Evolutionary conservation across 2,888 invertebrate genomes (phyloP).

Genomic region (Tillus elongatus): DNA sequence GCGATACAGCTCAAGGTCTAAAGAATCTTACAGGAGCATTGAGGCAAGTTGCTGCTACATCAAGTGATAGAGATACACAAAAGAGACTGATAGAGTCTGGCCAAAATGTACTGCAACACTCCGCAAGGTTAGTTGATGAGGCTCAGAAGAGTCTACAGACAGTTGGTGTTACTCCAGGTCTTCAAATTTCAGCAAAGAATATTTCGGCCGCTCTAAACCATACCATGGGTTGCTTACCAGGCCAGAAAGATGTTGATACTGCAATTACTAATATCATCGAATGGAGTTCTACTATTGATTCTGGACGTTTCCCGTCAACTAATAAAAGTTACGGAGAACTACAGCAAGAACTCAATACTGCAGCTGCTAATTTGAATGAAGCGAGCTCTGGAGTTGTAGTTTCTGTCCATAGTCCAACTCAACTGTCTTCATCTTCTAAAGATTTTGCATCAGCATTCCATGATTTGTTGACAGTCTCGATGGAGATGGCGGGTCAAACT

Average conservation of each 20-base stretch:
- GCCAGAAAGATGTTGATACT: slow-evolving; percentile 88
- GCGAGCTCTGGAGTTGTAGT: slow-evolving; percentile 77
- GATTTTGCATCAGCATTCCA: slow-evolving; percentile 72
- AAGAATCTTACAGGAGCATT: slow-evolving; percentile 57
- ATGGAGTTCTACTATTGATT: slow-evolving; percentile 61
- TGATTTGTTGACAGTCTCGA: slow-evolving; percentile 65
- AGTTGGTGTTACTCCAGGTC: slow-evolving; percentile 54
- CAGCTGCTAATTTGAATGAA: slow-evolving; percentile 75
- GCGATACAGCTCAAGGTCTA: slow-evolving; percentile 70
- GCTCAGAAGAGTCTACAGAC: slow-evolving; percentile 66
- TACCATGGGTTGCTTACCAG: slow-evolving; percentile 80
- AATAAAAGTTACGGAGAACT: slow-evolving; percentile 68
- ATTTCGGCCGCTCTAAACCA: slow-evolving; percentile 52
- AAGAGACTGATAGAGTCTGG: slow-evolving; percentile 58
- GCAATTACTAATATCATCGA: slow-evolving; percentile 76
- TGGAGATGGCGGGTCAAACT: slow-evolving; percentile 80
- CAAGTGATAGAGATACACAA: slow-evolving; percentile 48
- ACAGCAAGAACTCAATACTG: slow-evolving; percentile 74
- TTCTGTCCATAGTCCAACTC: slow-evolving; percentile 60
- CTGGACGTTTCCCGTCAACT: slow-evolving; percentile 66
- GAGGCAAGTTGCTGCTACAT: slow-evolving; percentile 68
- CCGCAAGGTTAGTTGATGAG: slow-evolving; percentile 69
- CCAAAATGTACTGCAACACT: slow-evolving; percentile 71
- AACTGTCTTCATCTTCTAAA: slow-evolving; percentile 65
- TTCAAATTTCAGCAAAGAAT: slow-evolving; percentile 68